phyloP scores from a whole-genome alignment of 2,797 vertebrate species.

The Tapirus indicus region DNA sequence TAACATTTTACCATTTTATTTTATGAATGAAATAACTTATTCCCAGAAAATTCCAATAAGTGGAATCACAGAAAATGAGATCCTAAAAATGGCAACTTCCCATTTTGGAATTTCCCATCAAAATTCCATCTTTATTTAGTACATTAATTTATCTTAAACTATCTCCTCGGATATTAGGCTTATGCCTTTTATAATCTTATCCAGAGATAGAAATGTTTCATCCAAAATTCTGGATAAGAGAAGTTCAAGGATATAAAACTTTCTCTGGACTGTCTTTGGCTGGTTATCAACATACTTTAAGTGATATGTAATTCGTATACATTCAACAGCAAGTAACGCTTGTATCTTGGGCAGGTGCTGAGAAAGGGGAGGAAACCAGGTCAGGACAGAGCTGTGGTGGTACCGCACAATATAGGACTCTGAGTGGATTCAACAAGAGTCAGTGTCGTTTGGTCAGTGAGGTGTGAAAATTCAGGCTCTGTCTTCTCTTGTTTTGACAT shows the following conservation, averaged over 20 bases:
- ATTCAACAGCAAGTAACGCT: not conserved
- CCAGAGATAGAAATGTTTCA: not conserved
- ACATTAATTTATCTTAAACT: not conserved
- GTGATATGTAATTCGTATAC: not conserved
- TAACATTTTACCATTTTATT: not conserved
- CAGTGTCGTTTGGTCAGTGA: too few relatives aligned
- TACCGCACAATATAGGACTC: not conserved
- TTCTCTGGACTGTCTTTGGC: not conserved
- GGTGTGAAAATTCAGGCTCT: not conserved
- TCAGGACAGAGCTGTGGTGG: not conserved
- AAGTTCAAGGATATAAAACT: not conserved
- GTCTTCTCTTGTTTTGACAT: not conserved
- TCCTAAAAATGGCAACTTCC: not conserved
- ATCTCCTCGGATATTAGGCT: not conserved
- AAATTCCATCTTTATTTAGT: not conserved
- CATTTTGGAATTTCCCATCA: not conserved
- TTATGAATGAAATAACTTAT: conserved; percentile 1
- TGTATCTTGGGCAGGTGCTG: not conserved
- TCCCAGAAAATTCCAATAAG: not conserved
- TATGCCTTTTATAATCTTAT: not conserved
- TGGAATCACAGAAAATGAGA: not conserved
- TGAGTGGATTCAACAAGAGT: not conserved
- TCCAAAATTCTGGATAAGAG: not conserved
- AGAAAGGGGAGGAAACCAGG: not conserved
- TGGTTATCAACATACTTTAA: not conserved